These are phyloP conservation scores for Tipula vernalis DNA, from an alignment of 2,888 invertebrate species.

Conservation along the genomic window DNA sequence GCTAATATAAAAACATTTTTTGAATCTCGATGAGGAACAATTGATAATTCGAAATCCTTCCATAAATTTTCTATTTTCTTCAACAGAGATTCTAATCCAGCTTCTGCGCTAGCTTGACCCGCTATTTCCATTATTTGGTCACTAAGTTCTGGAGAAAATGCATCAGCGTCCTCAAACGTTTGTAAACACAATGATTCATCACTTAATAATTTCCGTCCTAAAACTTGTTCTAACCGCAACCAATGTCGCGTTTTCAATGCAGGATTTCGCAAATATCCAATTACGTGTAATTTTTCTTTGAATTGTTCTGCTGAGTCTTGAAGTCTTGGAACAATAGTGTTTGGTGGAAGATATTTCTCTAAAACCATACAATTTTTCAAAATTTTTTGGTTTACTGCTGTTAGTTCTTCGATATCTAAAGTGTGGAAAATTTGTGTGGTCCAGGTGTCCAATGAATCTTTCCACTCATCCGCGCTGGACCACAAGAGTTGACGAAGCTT, in stretches of 20 bases:
- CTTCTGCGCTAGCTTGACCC: constrained; percentile 79
- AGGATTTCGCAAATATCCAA: constrained; percentile 70
- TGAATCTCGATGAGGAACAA: constrained; percentile 64
- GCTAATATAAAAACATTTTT: constrained; percentile 77
- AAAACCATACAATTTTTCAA: constrained; percentile 62
- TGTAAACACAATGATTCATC: constrained; percentile 54
- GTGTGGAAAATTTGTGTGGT: constrained; percentile 32
- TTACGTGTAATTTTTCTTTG: constrained; percentile 66
- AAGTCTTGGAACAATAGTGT: constrained; percentile 63
- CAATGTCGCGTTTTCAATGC: constrained; percentile 70
- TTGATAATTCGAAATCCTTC: constrained; percentile 65
- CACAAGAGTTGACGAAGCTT: constrained; percentile 68
- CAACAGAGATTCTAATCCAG: constrained; percentile 63
- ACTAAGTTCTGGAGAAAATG: constrained; percentile 49
- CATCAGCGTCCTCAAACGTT: constrained; percentile 56
- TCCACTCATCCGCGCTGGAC: constrained; percentile 68
- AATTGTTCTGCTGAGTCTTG: constrained; percentile 66
- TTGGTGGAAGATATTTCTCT: constrained; percentile 71
- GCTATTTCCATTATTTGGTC: constrained; percentile 61
- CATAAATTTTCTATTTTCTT: constrained; percentile 77
- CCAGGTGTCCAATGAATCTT: constrained; percentile 52
- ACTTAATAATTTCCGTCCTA: constrained; percentile 59
- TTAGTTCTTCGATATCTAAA: constrained; percentile 62
- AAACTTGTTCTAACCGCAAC: constrained; percentile 62
- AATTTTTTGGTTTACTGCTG: constrained; percentile 48